A percentile compares a stretch with the other conserved stretches of the same genome.
phyloP scores from a whole-genome alignment of 2,113 vertebrate species.

The Callithrix jacchus region DNA sequence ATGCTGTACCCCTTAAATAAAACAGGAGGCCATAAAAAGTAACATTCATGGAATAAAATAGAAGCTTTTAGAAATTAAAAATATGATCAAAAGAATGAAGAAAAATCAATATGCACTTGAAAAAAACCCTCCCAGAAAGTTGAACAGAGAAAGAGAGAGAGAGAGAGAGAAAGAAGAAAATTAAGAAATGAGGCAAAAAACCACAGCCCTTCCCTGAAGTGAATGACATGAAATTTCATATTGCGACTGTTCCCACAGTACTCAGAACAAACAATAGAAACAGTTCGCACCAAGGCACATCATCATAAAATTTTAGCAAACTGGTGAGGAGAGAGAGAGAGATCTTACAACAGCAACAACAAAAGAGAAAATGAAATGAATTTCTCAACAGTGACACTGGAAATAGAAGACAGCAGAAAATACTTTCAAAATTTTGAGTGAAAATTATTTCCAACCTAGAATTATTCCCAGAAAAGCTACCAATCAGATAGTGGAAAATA shows the following conservation, averaged over 20 bases:
- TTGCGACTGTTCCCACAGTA: background rate
- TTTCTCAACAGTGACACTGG: background rate
- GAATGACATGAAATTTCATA: background rate
- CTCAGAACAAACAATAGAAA: constrained; percentile 19
- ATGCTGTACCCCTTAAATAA: background rate
- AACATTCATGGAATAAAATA: background rate
- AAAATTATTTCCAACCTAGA: background rate
- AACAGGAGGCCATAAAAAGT: background rate
- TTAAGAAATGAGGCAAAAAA: constrained; percentile 14
- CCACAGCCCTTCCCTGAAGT: background rate
- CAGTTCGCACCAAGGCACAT: background rate
- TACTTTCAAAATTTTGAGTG: background rate
- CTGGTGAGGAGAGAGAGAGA: background rate
- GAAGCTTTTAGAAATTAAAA: constrained; percentile 17
- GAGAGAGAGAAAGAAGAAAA: background rate
- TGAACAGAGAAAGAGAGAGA: background rate
- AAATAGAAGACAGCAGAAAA: background rate
- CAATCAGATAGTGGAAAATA: background rate
- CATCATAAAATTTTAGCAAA: background rate
- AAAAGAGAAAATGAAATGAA: background rate
- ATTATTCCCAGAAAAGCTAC: constrained; percentile 14
- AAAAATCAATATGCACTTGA: background rate
- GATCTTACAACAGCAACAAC: background rate
- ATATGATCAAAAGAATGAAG: background rate
- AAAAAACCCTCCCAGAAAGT: background rate